Base-by-base conservation (phyloP, 2,888 invertebrate genomes). In the Lasius fuliginosus region DNA sequence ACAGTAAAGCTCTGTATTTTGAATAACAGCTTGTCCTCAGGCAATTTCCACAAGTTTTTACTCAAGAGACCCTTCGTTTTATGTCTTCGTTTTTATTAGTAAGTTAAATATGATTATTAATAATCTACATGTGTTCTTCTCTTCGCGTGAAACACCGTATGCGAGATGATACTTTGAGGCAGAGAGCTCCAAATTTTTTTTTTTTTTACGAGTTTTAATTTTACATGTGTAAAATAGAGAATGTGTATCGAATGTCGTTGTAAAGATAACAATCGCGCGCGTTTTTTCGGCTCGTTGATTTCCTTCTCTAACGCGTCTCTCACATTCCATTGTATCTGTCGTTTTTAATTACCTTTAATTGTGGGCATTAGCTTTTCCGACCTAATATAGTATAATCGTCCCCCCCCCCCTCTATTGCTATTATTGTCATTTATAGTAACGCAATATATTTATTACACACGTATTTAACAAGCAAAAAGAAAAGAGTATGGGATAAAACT, bases 301-400 rank as follows among this genome's bases (percentile, higher is more conserved):
- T 69, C 40, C 58, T n/a, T 8, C 42, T 79, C 18, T 62, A 49
- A 81, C 23, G 23, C 12, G 27, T 81, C 27, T 65, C 58, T 30
- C 68, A 81, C 84, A 87, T 85, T 89, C 87, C 88, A 84, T 73
- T 40, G 64, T 64, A 85, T 82, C 82, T 85, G 88, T 87, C 81
- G 88, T 88, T 89, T 83, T 86, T 86, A 68, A 87, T 85, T 84
- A 62, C 68, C 58, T 86, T 87, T 89, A 73, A 74, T 84, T 85
- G 71, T 85, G 90, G 90, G 90, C 90, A 90, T 90, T 90, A 89
- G 86, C 86, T 85, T 86, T 82, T 85, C 82, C 58, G 68, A 71
- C 73, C 73, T 65, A 83, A 85, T 77, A 82, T 83, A 87, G 79
- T 75, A 60, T 81, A 83, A 83, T 77, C 82, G 85, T n/a, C 8